These are phyloP conservation scores for Hyperopisus bebe DNA, from an alignment of 2,113 vertebrate species.

Conservation along the genomic window DNA sequence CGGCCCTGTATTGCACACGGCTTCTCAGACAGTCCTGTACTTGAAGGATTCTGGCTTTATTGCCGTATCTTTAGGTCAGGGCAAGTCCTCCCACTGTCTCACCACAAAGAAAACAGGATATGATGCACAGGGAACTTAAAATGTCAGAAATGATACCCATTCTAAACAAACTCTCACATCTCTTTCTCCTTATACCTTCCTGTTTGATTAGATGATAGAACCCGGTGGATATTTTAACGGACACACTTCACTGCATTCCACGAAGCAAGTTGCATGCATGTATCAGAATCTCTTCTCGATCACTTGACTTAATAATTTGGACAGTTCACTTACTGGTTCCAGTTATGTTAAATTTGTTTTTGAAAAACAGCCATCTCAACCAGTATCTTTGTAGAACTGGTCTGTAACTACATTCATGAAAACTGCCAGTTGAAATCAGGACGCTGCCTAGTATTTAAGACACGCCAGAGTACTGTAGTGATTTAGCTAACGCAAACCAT, in stretches of 20 bases:
- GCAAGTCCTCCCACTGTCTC: not conserved
- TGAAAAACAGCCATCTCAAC: not conserved
- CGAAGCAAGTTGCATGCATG: not conserved
- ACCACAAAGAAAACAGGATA: slow-evolving; percentile 1
- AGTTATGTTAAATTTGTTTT: not conserved
- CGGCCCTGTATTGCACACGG: not conserved
- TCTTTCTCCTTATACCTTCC: not conserved
- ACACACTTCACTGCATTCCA: not conserved
- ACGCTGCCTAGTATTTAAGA: not conserved
- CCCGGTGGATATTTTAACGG: not conserved
- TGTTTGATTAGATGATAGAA: not conserved
- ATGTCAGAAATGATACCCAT: not conserved
- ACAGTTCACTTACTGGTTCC: not conserved
- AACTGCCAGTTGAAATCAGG: not conserved
- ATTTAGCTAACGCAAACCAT: slow-evolving; percentile 5
- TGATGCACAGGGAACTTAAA: not conserved
- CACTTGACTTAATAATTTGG: not conserved
- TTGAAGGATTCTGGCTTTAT: not conserved
- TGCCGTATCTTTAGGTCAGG: not conserved
- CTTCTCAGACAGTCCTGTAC: not conserved
- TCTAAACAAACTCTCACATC: not conserved
- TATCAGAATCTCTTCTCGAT: not conserved
- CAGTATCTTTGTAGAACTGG: not conserved
- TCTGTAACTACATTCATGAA: not conserved
- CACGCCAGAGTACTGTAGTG: not conserved